Evolutionary conservation across 2,113 vertebrate genomes (phyloP), one percentile per base, ranked within the genome.

Genomic region (Colossoma macropomum): DNA sequence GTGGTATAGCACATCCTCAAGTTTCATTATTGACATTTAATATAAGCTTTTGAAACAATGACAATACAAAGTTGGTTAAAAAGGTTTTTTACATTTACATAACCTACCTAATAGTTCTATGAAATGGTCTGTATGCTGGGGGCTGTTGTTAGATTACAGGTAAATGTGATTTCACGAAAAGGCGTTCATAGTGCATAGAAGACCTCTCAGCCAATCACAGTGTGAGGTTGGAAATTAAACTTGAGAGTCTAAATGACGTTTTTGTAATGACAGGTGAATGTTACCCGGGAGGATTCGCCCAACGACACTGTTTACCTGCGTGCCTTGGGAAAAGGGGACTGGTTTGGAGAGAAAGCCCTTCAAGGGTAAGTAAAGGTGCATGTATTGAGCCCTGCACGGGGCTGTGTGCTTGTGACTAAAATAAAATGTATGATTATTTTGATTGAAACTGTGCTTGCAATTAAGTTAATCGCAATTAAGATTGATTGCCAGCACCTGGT

Each of bases 271-370:
- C 90, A 97, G 96, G 96, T 97, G 74, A 96, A 96, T 0, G 96
- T 97, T 9, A 97, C 96, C 62, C 93, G 95, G n/a, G 96, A 97
- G 87, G 96, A 96, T 85, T 92, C 91, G 0, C 94, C 96, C 66
- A 95, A 90, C 56, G 96, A 96, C 84, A 95, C 94, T 0, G 77
- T 96, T 75, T 96, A 96, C 81, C 93, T 97, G 15, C 94, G 95
- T 84, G 95, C 94, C 9, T 91, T 97, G 83, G 95, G 92, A 6
- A 97, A 95, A 90, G 96, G 96, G 85, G 96, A 96, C 77, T 97
- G 96, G 96, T 97, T 97, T 93, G 96, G 96, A 90, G 96, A 97
- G 88, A 97, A 96, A 89, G 96, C 96, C n/a, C 95, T 97, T 84
- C 96, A 97, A 78, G 96, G 96, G 96, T 97, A 91, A 95, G 95